Evolutionary conservation across 2,797 vertebrate genomes (phyloP), one percentile per base, ranked within the genome.

Genomic region (Nothura maculosa): DNA sequence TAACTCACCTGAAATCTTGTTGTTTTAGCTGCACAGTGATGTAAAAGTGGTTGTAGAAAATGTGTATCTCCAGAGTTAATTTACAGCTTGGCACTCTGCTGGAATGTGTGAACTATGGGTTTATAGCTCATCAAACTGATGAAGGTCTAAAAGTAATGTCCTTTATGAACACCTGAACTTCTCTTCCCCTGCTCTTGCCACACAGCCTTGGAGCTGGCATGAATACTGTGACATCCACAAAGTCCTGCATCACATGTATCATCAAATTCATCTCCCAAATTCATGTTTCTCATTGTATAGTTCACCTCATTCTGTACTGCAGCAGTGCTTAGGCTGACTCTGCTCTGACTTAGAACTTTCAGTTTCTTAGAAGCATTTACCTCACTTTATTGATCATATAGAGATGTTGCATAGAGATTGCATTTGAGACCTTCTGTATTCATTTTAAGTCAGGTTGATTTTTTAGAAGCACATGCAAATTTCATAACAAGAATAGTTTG

Each of bases 141-240:
- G 20, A 89, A 62, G 70, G 18, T 73, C 76, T 87, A 27, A 91
- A 91, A 32, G 12, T 28, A 3, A 0, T 24, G 6, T 47, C n/a
- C 61, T 24, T 74, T 80, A 76, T 81, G 79, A 85, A 81, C 14
- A 66, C 22, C 34, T 43, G n/a, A 69, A 82, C 48, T 50, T 89
- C 38, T 91, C 15, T 40, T 70, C 38, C 30, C 0, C 0, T 90
- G 24, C 32, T 87, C 8, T n/a, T 85, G 48, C 45, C 54, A 32
- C 13, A 18, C 67, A 28, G 25, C 52, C 84, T 40, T 81, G 32
- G 42, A 79, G n/a, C 15, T 1, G 2, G n/a, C 43, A 17, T 61
- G 36, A 66, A 85, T 4, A 11, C 61, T 7, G 10, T 69, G 34
- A 61, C 47, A 17, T 4, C 1, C 68, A 61, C 17, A 0, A 0